Evolutionary conservation across 2,888 invertebrate species (phyloP), one percentile per base, ranked within the genome.

Genomic region (Anorthoa munda): DNA sequence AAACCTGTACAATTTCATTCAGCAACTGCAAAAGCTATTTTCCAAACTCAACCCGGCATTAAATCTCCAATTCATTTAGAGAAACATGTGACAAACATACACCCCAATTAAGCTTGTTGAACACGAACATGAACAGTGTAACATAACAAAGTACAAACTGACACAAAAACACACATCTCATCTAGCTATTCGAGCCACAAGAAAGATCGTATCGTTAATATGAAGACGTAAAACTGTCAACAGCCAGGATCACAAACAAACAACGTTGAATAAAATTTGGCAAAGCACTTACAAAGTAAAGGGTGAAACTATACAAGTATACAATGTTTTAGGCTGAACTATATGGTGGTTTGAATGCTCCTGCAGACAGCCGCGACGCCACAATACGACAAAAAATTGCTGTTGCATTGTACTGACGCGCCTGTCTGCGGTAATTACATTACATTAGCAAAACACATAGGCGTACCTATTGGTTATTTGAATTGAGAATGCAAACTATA

Each of bases 171-270:
- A 83, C 82, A 85, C 82, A 87, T 86, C 79, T 83, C 82, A 81
- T 81, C 66, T 83, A 82, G 68, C 79, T 83, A 77, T 80, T 77
- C 71, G 72, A 67, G 68, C 73, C 84, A 77, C 83, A 84, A 85
- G 76, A 79, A 84, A 87, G 78, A 86, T 86, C 83, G 83, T 89
- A 87, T 86, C 90, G 88, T 90, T 89, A 88, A 90, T 90, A 89
- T 83, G 72, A 83, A 80, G 86, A 82, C 84, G 86, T 88, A 87
- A 89, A 88, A 83, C 87, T 89, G 88, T 87, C 88, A 85, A 71
- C 76, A 84, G 75, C 88, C 87, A 68, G 66, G 66, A 82, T 82
- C 80, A 83, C 75, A 88, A 84, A 87, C 85, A 87, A 87, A 84
- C 82, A 71, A 63, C 39, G 58, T 18, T 72, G 68, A 70, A 78